A percentile compares a stretch with the other conserved stretches of the same genome.
phyloP scores from a whole-genome alignment of 2,113 vertebrate species.

The Dipodomys ordii region DNA sequence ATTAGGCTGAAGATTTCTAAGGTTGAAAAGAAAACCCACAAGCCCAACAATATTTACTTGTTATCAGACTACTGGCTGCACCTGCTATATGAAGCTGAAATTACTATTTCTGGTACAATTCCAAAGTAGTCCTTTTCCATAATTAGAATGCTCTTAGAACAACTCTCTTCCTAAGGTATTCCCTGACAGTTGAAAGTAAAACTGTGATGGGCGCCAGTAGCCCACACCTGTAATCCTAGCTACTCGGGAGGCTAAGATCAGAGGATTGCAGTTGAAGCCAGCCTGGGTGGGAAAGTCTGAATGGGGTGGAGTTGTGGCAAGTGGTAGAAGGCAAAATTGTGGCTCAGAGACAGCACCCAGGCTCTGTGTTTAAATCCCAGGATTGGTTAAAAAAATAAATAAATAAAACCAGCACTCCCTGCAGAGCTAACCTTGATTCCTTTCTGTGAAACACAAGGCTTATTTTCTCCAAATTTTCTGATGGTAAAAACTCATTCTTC shows the following conservation, averaged over 20 bases:
- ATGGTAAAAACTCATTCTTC: slow-evolving; percentile 30
- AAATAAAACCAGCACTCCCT: not conserved
- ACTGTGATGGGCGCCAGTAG: no score
- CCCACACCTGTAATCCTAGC: no score
- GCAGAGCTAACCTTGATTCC: not conserved
- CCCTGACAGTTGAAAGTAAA: not conserved
- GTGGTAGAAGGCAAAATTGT: no score
- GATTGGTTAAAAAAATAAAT: not conserved
- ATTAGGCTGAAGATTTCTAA: slow-evolving; percentile 1
- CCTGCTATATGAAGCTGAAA: not conserved
- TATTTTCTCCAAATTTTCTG: slow-evolving; percentile 7
- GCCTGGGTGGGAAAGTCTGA: no score
- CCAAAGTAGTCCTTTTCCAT: not conserved
- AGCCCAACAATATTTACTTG: slow-evolving; percentile 38
- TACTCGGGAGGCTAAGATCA: no score
- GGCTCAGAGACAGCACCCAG: no score
- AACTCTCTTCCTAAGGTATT: slow-evolving; percentile 21
- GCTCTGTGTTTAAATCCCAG: no score
- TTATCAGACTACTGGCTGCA: not conserved
- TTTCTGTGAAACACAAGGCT: not conserved
- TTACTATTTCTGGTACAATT: not conserved
- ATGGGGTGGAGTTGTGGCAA: no score
- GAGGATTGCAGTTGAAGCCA: no score
- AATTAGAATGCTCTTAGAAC: slow-evolving; percentile 24
- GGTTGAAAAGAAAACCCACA: not conserved